Evolutionary conservation across 53 echinoderm and acorn worm genomes (phyloP).

Genomic region (Glandiceps talaboti): DNA sequence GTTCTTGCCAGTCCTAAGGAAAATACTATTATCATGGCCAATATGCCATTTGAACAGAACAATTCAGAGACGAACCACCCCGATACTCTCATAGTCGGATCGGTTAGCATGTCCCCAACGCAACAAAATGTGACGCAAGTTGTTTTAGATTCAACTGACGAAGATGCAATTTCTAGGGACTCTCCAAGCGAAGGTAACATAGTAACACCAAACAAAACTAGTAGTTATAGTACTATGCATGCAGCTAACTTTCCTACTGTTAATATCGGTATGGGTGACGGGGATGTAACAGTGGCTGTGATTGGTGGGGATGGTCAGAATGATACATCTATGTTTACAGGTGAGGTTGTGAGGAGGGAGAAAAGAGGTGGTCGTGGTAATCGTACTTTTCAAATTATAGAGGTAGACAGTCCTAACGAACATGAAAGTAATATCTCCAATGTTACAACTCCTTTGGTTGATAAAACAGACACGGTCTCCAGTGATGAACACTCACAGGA

Average conservation of each 20-base stretch:
- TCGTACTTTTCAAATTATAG: not conserved
- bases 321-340: not conserved
- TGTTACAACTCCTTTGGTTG: not conserved
- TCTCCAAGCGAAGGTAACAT: not conserved
- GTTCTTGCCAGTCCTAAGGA: not conserved
- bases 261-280: not conserved
- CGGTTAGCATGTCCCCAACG: not conserved
- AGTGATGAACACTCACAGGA: not conserved
- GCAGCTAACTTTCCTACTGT: not conserved
- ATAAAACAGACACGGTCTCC: not conserved
- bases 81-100: not conserved
- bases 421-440: not conserved
- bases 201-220: not conserved
- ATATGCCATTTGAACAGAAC: not conserved
- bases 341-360: not conserved
- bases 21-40: not conserved
- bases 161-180: not conserved
- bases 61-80: not conserved
- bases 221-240: not conserved
- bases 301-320: not conserved
- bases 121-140: not conserved
- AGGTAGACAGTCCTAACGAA: not conserved
- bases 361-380: not conserved
- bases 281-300: not conserved
- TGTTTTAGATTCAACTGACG: not conserved